Evolutionary conservation across 2,113 vertebrate genomes (phyloP).

Genomic region (Sardina pilchardus): DNA sequence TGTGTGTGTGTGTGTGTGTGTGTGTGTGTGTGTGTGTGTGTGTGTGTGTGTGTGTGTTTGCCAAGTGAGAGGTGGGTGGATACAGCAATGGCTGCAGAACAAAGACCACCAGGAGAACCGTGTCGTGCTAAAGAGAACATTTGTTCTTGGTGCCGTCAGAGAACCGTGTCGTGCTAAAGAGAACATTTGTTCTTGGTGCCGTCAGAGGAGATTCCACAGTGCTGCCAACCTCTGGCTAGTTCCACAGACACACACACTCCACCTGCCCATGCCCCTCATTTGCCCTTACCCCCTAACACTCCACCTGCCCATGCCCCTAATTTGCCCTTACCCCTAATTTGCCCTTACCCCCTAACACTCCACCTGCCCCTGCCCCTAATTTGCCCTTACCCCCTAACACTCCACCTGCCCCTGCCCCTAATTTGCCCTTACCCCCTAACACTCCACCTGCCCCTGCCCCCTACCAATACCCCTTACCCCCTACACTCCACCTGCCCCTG

Average conservation of each 20-base stretch:
- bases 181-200: slow-evolving; percentile 35
- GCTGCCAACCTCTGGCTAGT: neutral
- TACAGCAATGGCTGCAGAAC: neutral
- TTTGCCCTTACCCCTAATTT: neutral
- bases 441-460: neutral
- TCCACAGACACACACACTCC: too few relatives aligned
- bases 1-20: neutral
- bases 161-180: slow-evolving; percentile 16
- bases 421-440: neutral
- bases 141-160: slow-evolving; percentile 31
- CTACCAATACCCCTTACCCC: too few relatives aligned
- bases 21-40: neutral
- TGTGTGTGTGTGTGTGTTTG: neutral
- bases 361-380: too few relatives aligned
- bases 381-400: neutral
- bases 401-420: neutral
- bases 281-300: too few relatives aligned
- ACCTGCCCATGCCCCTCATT: too few relatives aligned
- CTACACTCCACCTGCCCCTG: too few relatives aligned
- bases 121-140: slow-evolving; percentile 28
- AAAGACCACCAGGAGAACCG: slow-evolving; percentile 26
- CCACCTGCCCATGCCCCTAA: too few relatives aligned
- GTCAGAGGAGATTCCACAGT: slow-evolving; percentile 27
- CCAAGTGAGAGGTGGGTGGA: too few relatives aligned
- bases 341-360: too few relatives aligned